A percentile compares a stretch with the other conserved stretches of the same genome.
These are phyloP conservation scores for Monarcha castaneiventris DNA, from an alignment of 2,113 vertebrate species.

Conservation along the genomic window DNA sequence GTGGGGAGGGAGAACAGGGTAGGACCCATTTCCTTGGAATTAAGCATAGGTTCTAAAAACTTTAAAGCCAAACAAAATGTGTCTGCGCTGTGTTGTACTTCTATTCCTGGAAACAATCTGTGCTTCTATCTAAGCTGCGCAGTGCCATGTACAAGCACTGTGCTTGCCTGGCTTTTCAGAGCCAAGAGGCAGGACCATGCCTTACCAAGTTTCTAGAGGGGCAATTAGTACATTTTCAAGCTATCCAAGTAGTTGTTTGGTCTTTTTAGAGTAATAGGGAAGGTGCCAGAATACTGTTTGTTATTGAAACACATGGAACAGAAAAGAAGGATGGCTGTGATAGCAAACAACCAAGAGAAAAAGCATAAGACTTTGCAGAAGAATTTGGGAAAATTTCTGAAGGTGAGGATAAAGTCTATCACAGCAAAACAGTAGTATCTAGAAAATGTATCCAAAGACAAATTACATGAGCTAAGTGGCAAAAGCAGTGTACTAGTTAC, in stretches of 20 bases:
- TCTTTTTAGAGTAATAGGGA: not conserved
- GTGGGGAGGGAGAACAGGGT: not conserved
- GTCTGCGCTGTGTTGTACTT: not conserved
- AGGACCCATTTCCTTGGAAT: not conserved
- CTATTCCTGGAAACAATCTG: not conserved
- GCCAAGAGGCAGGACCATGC: not conserved
- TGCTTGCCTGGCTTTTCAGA: not conserved
- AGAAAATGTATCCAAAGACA: not conserved
- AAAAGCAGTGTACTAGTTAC: not conserved
- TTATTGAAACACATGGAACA: not conserved
- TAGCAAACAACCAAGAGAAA: not conserved
- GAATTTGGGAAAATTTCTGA: not conserved
- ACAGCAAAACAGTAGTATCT: not conserved
- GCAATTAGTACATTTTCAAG: not conserved
- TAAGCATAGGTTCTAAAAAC: not conserved
- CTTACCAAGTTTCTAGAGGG: not conserved
- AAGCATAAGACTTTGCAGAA: not conserved
- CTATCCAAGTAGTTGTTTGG: not conserved
- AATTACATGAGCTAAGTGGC: not conserved
- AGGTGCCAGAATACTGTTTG: not conserved
- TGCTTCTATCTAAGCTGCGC: not conserved
- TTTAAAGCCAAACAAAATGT: not conserved
- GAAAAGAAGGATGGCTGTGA: not conserved
- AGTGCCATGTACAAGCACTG: rapidly evolving
- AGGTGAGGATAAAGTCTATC: not conserved